A percentile compares a stretch with the other conserved stretches of the same genome.
Evolutionary conservation across 1,140 invertebrate genomes (phyloP).

Genomic region (Scaptomyza graminum): DNA sequence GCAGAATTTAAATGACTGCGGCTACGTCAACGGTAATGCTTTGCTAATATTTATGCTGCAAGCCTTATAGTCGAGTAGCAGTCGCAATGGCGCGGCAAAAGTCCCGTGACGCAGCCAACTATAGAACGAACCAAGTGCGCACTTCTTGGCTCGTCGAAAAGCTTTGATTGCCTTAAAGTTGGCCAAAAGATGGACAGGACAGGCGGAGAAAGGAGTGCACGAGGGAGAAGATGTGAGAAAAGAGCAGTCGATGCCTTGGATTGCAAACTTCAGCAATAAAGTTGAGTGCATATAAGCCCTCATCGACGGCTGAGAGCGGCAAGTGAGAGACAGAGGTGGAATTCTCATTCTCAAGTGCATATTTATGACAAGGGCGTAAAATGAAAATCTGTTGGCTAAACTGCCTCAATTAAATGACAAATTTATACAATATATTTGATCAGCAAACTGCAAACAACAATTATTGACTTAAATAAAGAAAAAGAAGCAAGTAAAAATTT

Average conservation of each 20-base stretch:
- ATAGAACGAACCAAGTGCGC: constrained; percentile 43
- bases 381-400: too few species aligned
- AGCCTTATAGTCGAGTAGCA: constrained; percentile 54
- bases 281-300: constrained; percentile 28
- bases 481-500: too few species aligned
- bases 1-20: constrained; percentile 78
- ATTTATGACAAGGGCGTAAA: neutral
- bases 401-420: too few species aligned
- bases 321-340: too few species aligned
- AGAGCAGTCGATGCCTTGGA: constrained; percentile 10
- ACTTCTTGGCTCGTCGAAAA: constrained; percentile 53
- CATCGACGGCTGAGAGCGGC: constrained; percentile 1
- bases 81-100: neutral
- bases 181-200: neutral
- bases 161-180: constrained; percentile 65
- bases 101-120: neutral
- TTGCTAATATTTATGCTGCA: constrained; percentile 77
- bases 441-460: too few species aligned
- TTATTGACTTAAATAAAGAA: too few species aligned
- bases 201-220: neutral
- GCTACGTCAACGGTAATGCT: constrained; percentile 66
- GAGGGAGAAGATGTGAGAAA: neutral
- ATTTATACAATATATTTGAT: too few species aligned
- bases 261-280: constrained; percentile 48
- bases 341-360: constrained; percentile 20